phyloP scores from a whole-genome alignment of 2,113 vertebrate species.

The Nycticebus coucang region DNA sequence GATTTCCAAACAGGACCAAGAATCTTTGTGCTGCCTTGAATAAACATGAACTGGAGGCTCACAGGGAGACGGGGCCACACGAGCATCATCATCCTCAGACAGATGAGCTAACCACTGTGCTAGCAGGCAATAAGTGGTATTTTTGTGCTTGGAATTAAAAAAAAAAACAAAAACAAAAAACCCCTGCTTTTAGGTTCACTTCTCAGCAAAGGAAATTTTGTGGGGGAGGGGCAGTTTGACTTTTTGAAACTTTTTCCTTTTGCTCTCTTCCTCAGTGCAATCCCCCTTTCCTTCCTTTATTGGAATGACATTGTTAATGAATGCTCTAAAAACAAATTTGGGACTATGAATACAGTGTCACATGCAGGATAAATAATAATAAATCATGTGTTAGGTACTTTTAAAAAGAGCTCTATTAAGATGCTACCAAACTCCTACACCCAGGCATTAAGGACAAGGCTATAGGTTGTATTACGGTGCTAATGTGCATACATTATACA shows the following conservation, averaged over 20 bases:
- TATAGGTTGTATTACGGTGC: fast-evolving
- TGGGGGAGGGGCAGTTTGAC: neutral
- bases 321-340: neutral
- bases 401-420: neutral
- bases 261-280: neutral
- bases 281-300: neutral
- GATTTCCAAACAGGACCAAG: neutral
- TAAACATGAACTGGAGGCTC: neutral
- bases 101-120: neutral
- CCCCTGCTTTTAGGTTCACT: neutral
- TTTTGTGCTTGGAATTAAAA: neutral
- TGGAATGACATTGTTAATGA: fast-evolving
- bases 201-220: neutral
- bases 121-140: neutral
- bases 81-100: neutral
- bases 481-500: fast-evolving
- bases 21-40: neutral
- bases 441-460: neutral
- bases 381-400: neutral
- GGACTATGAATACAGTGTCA: neutral
- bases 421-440: neutral
- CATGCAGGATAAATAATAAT: neutral
- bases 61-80: fast-evolving
- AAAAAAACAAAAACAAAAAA: neutral
- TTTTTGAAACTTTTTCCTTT: neutral